Conservation (phyloP, 1,140 invertebrate species). For the Zaprionus tsacasi region DNA sequence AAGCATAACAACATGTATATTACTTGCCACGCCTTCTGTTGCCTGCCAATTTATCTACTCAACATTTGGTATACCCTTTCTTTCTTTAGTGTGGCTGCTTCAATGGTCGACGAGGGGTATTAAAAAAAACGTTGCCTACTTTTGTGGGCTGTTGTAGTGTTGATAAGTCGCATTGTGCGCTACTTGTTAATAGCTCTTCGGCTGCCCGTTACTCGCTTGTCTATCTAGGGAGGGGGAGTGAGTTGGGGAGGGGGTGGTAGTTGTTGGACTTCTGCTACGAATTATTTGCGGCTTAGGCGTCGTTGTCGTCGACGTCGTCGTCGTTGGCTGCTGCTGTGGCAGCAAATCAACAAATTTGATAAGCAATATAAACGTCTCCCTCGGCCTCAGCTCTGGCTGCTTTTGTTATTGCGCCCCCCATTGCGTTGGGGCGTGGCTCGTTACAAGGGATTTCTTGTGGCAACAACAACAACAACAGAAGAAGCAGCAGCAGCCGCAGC, state of each 20-base stretch:
- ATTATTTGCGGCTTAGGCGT: slow-evolving; percentile 77
- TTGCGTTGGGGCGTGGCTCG: slow-evolving; percentile 40
- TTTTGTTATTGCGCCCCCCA: slow-evolving; percentile 14
- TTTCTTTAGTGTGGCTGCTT: neutral
- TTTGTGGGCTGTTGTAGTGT: slow-evolving; percentile 69
- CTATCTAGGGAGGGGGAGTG: slow-evolving; percentile 16
- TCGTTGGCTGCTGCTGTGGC: slow-evolving; percentile 51
- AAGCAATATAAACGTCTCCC: slow-evolving; percentile 72
- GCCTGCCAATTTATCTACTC: neutral
- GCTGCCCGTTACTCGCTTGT: slow-evolving; percentile 46
- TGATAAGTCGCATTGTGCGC: slow-evolving; percentile 77
- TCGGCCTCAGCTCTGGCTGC: slow-evolving; percentile 1
- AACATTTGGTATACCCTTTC: neutral
- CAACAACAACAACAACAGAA: slow-evolving; percentile 2
- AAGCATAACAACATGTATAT: too few species aligned
- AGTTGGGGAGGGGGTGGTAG: neutral
- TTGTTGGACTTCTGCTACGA: slow-evolving; percentile 35
- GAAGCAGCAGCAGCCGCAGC: slow-evolving; percentile 16
- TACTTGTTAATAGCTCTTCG: slow-evolving; percentile 70
- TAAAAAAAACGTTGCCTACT: slow-evolving; percentile 58
- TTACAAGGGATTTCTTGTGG: slow-evolving; percentile 69
- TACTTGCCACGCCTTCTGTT: neutral
- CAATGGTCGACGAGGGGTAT: slow-evolving; percentile 7
- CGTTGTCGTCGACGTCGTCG: slow-evolving; percentile 44
- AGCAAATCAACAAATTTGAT: slow-evolving; percentile 82